A percentile compares a stretch with the other conserved stretches of the same genome.
phyloP scores from a whole-genome alignment of 2,113 vertebrate genomes.

The Malurus cyaneus region DNA sequence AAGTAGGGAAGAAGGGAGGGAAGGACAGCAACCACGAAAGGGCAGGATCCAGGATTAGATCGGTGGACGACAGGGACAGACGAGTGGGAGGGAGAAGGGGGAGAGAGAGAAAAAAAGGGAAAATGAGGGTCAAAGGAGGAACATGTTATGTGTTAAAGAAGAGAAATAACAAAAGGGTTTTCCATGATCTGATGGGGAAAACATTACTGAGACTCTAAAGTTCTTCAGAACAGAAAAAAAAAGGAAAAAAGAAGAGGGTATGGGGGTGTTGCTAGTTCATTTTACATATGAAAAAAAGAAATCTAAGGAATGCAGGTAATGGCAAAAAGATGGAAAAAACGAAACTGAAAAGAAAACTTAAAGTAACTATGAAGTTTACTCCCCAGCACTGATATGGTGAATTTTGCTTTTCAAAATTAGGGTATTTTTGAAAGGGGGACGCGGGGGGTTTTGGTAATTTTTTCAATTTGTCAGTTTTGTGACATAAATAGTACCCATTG shows the following conservation, averaged over 20 bases:
- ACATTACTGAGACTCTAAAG: conserved; percentile 72
- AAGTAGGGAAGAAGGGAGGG: conserved; percentile 5
- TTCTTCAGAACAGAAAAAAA: conserved; percentile 4
- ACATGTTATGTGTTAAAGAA: conserved; percentile 88
- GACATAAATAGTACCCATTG: not conserved
- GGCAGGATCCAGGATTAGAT: conserved; percentile 65
- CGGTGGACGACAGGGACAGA: conserved; percentile 57
- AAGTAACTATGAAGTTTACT: conserved; percentile 68
- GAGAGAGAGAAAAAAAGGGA: conserved; percentile 80
- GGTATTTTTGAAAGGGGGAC: conserved; percentile 14
- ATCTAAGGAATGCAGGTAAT: conserved; percentile 71
- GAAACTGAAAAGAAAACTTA: conserved; percentile 68
- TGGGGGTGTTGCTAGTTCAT: not conserved
- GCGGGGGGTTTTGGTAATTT: conserved; percentile 32
- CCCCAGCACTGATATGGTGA: conserved; percentile 59
- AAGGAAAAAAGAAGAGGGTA: not conserved
- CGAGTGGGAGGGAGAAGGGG: conserved; percentile 51
- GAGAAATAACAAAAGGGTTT: conserved; percentile 85
- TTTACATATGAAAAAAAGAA: conserved; percentile 70
- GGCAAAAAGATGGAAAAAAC: conserved; percentile 73
- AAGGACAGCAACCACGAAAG: conserved; percentile 63
- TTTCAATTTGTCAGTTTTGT: conserved; percentile 19
- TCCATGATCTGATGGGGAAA: conserved; percentile 78
- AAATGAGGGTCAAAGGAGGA: conserved; percentile 84
- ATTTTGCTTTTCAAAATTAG: conserved; percentile 12